Evolutionary conservation across 1,140 invertebrate genomes (phyloP), one percentile per base, ranked within the genome.

Genomic region (Augochlora pura): DNA sequence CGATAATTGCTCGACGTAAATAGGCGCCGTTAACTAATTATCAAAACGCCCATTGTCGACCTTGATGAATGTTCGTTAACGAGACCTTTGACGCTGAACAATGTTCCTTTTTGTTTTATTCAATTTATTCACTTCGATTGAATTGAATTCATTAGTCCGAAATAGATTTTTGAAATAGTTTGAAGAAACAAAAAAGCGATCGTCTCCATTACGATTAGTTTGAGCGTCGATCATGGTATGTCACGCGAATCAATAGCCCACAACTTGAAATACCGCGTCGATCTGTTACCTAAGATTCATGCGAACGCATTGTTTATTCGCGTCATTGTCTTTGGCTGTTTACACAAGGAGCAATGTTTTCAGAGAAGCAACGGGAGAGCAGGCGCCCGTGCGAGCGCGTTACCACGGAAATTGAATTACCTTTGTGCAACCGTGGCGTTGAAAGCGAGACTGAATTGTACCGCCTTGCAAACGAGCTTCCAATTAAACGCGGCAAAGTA

Each of bases 401-500:
- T 85, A 85, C 83, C 87, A 72, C 85, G 86, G 86, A 87, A 88
- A 88, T 88, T 88, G 80, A 88, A 88, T 88, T 87, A 87, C 86
- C 84, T 85, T 88, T 88, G 83, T 86, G 83, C 85, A 60, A 82
- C 70, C 84, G 81, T 72, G 67, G 57, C 82, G 83, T 83, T 86
- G 77, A 84, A 71, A 74, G 67, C 74, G 52, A 52, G 73, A 71
- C 54, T 60, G 62, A 46, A 69, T 83, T 76, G 65, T 54, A 76
- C 73, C 65, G 68, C 65, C 46, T 80, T 76, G 60, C 54, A 57
- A 80, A 75, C 54, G 42, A 84, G 66, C 76, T 80, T 65, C 25
- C 73, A 76, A 85, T 85, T 83, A 86, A 74, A 72, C 71, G 59
- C 62, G 77, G 42, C 68, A 73, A 70, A 42, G 42, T 78, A 73